phyloP scores from a whole-genome alignment of 2,797 vertebrate genomes.

The Pangasius larnaudii region DNA sequence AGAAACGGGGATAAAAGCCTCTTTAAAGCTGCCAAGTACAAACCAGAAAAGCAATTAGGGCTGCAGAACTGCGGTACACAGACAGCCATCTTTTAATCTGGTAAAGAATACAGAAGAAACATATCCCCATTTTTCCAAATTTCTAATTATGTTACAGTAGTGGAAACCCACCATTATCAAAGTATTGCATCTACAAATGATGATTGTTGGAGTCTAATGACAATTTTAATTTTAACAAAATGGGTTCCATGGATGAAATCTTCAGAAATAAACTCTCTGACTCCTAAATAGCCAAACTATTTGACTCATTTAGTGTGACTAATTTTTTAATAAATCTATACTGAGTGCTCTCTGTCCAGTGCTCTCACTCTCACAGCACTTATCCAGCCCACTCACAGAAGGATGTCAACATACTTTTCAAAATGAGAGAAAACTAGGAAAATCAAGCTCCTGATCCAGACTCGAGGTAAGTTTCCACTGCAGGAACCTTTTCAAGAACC shows the following conservation, averaged over 20 bases:
- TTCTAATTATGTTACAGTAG: neutral
- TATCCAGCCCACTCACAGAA: neutral
- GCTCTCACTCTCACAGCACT: neutral
- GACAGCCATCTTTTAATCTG: neutral
- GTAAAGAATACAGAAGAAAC: neutral
- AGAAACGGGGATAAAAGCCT: neutral
- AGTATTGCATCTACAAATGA: neutral
- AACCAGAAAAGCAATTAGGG: neutral
- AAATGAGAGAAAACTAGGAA: neutral
- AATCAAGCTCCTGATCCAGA: neutral
- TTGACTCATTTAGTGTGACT: neutral
- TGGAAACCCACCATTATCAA: neutral
- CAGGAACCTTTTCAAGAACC: neutral
- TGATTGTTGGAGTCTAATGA: neutral
- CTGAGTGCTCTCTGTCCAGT: neutral
- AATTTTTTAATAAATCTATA: constrained; percentile 7
- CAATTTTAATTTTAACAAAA: neutral
- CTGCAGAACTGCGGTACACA: neutral
- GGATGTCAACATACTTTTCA: neutral
- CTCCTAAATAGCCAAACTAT: neutral
- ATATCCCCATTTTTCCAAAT: neutral
- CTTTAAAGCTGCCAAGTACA: neutral
- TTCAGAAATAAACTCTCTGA: neutral
- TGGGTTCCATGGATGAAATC: neutral
- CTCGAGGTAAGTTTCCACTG: neutral